Percentiles rank a stretch among this genome's conserved stretches.
Evolutionary conservation across 2,797 vertebrate genomes (phyloP).

Genomic region (Peromyscus aztecus): DNA sequence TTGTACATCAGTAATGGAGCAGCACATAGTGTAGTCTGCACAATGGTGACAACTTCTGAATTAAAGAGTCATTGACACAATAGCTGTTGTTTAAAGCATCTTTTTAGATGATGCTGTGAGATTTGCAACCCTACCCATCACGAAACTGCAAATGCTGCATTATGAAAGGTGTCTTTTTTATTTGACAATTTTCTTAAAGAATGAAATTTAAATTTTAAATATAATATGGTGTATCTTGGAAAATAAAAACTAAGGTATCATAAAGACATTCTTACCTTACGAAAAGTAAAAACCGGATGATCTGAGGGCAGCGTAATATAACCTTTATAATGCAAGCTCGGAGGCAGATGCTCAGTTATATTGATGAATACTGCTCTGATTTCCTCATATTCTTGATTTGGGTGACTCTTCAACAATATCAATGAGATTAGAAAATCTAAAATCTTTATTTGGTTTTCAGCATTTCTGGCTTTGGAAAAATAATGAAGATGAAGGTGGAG

Average conservation of each 20-base stretch:
- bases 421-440: neutral
- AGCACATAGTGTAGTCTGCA: neutral
- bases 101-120: conserved; percentile 16
- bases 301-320: conserved; percentile 27
- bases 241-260: neutral
- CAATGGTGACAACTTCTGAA: neutral
- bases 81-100: neutral
- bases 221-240: neutral
- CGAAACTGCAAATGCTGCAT: neutral
- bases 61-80: neutral
- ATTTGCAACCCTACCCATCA: neutral
- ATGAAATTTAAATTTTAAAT: conserved; percentile 62
- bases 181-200: conserved; percentile 47
- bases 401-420: neutral
- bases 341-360: neutral
- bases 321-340: neutral
- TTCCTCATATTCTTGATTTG: neutral
- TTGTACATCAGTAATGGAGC: neutral
- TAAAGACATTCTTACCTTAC: neutral
- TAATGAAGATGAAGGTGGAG: neutral
- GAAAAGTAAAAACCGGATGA: neutral
- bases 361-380: conserved; percentile 50
- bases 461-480: conserved; percentile 11
- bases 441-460: neutral
- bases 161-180: conserved; percentile 10